Evolutionary conservation across 53 echinoderm and acorn worm species (phyloP).

Genomic region (Actinopyga echinites): DNA sequence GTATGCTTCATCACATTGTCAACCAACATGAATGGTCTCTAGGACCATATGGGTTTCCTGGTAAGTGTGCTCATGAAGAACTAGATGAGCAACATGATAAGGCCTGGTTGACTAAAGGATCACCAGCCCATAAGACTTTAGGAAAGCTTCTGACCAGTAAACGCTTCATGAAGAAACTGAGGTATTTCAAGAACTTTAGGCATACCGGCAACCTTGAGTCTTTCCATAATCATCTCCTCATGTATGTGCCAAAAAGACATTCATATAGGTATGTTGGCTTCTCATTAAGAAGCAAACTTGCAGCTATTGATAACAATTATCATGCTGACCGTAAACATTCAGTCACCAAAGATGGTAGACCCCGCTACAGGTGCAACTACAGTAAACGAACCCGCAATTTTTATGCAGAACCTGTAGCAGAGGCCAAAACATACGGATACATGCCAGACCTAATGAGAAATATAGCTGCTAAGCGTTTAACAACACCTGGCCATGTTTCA

Average conservation of each 20-base stretch:
- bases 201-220: constrained; percentile 11
- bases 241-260: constrained; percentile 46
- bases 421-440: constrained; percentile 40
- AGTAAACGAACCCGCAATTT: constrained; percentile 34
- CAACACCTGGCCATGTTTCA: constrained; percentile 44
- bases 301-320: constrained; percentile 38
- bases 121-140: background rate
- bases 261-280: constrained; percentile 24
- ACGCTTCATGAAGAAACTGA: background rate
- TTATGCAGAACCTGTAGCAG: constrained; percentile 7
- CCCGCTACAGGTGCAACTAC: constrained; percentile 15
- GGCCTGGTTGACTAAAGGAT: constrained; percentile 22
- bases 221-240: constrained; percentile 43
- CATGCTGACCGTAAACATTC: constrained; percentile 44
- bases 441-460: constrained; percentile 29
- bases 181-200: constrained; percentile 18
- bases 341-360: constrained; percentile 37
- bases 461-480: constrained; percentile 10
- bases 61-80: constrained; percentile 8
- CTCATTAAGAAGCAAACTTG: constrained; percentile 18
- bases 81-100: background rate
- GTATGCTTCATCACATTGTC: constrained; percentile 16
- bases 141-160: background rate
- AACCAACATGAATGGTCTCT: constrained; percentile 19
- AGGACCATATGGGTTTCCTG: background rate